Conservation (phyloP, 2,888 invertebrate genomes). For the Eubasilissa splendida region DNA sequence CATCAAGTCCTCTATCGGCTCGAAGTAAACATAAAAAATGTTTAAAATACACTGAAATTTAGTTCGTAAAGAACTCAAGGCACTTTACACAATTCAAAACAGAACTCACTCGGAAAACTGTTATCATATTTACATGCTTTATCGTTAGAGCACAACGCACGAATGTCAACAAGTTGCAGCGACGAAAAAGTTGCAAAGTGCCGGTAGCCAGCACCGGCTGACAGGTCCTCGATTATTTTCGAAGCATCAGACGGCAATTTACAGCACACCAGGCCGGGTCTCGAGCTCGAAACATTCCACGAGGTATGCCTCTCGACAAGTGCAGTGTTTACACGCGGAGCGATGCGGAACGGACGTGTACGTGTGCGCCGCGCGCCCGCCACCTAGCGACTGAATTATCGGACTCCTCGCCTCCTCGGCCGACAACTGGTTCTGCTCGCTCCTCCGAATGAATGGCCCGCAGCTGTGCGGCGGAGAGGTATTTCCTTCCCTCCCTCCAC, state of each 20-base stretch:
- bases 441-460: conserved; percentile 24
- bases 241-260: conserved; percentile 11
- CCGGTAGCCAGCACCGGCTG: conserved; percentile 38
- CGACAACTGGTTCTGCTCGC: conserved; percentile 13
- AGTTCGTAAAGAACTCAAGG: neutral
- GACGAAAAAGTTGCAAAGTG: conserved; percentile 25
- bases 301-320: conserved; percentile 32
- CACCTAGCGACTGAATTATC: conserved; percentile 46
- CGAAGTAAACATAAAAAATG: neutral
- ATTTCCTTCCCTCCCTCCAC: conserved; percentile 18
- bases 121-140: conserved; percentile 38
- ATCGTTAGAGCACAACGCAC: neutral
- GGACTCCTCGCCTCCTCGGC: neutral
- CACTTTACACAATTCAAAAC: conserved; percentile 2
- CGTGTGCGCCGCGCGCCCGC: conserved; percentile 43
- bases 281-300: conserved; percentile 40
- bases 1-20: neutral
- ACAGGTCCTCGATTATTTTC: conserved; percentile 3
- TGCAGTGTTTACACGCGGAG: conserved; percentile 41
- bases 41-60: conserved; percentile 2
- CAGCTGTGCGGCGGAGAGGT: neutral
- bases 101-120: neutral
- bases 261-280: neutral
- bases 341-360: neutral
- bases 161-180: conserved; percentile 39